A percentile compares a stretch with the other conserved stretches of the same genome.
These are phyloP conservation scores for Boloria selene DNA, from an alignment of 2,888 invertebrate species.

Conservation along the genomic window DNA sequence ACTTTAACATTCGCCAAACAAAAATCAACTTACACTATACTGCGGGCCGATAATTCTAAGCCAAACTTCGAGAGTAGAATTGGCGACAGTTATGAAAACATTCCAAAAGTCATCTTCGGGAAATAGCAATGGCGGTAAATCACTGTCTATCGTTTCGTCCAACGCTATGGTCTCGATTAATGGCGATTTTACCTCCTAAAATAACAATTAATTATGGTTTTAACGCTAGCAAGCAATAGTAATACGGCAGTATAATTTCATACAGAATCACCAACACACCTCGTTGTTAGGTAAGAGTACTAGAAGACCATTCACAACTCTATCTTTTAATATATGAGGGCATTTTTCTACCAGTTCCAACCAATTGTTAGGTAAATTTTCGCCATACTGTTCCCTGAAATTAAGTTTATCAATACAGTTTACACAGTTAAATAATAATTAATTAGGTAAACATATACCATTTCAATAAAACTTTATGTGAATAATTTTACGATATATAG, in stretches of 20 bases:
- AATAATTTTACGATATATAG: too few species aligned
- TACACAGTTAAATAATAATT: too few species aligned
- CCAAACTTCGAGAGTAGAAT: constrained; percentile 85
- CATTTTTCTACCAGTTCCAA: constrained; percentile 83
- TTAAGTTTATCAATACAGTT: neutral
- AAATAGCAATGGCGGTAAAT: constrained; percentile 70
- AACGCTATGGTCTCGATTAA: constrained; percentile 45
- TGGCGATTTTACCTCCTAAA: constrained; percentile 44
- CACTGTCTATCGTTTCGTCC: constrained; percentile 65
- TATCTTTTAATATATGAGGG: constrained; percentile 79
- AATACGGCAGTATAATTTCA: neutral
- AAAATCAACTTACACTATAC: constrained; percentile 78
- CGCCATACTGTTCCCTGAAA: constrained; percentile 83
- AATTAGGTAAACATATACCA: too few species aligned
- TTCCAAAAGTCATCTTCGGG: constrained; percentile 81
- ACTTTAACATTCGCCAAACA: too few species aligned
- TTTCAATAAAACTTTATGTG: too few species aligned
- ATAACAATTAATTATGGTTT: neutral
- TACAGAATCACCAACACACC: constrained; percentile 49
- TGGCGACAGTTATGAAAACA: constrained; percentile 84
- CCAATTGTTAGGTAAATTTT: constrained; percentile 88
- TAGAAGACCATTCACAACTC: constrained; percentile 74
- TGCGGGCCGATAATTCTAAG: constrained; percentile 84
- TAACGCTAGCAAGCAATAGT: too few species aligned
- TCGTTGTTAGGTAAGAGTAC: constrained; percentile 73